Conservation (phyloP, 2,113 vertebrate species). For the Cinclus cinclus region DNA sequence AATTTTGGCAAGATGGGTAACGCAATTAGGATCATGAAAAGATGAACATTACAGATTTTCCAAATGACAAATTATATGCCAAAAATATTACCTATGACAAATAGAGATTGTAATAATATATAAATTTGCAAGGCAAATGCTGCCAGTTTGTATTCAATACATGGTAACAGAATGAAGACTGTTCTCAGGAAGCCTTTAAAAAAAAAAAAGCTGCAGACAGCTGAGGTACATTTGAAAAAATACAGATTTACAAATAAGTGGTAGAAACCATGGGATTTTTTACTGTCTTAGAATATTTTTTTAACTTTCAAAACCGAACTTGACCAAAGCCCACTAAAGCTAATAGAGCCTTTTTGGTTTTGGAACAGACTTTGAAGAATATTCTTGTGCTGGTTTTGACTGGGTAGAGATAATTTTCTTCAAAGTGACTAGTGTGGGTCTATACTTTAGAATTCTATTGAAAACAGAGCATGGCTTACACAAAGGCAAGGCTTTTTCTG, state of each 20-base stretch:
- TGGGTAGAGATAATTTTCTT: background rate
- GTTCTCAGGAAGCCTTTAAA: background rate
- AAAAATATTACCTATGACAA: background rate
- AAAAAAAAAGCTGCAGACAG: background rate
- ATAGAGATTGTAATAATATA: background rate
- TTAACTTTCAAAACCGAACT: background rate
- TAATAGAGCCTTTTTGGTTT: background rate
- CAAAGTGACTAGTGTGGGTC: background rate
- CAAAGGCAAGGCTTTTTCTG: background rate
- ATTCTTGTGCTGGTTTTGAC: background rate
- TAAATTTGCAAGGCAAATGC: background rate
- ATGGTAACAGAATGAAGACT: background rate
- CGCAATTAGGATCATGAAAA: background rate
- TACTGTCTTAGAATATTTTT: background rate
- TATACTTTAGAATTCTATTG: background rate
- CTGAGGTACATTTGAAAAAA: background rate
- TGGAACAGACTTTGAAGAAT: background rate
- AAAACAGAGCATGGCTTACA: background rate
- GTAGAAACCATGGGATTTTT: background rate
- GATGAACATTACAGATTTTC: background rate
- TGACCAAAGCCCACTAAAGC: background rate
- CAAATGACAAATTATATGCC: background rate
- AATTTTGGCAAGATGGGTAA: background rate
- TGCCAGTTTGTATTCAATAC: background rate
- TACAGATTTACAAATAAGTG: background rate